Evolutionary conservation across 2,113 vertebrate species (phyloP).

Genomic region (Meleagris gallopavo): DNA sequence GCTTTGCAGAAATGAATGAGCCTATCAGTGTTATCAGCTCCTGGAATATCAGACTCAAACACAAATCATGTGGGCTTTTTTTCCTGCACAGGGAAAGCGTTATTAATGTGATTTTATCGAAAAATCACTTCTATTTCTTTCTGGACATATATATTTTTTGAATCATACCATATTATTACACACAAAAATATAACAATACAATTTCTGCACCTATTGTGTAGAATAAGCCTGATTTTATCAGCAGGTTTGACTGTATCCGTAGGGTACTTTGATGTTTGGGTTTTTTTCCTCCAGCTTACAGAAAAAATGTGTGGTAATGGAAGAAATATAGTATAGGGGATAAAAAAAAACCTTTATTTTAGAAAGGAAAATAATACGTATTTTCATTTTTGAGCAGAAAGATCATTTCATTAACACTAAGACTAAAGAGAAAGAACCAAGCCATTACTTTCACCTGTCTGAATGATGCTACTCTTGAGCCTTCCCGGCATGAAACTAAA

Average conservation of each 20-base stretch:
- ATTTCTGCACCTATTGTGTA: background rate
- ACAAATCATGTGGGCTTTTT: background rate
- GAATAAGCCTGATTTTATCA: slow-evolving; percentile 46
- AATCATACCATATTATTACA: slow-evolving; percentile 32
- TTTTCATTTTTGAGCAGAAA: background rate
- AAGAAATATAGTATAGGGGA: background rate
- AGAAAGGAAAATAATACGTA: background rate
- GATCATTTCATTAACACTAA: background rate
- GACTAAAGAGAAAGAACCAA: background rate
- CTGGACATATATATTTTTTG: slow-evolving; percentile 3
- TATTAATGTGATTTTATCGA: slow-evolving; percentile 63
- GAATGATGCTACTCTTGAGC: background rate
- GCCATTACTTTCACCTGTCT: background rate
- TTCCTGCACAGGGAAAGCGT: background rate
- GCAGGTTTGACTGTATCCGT: background rate
- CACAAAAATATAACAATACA: background rate
- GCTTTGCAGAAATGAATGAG: background rate
- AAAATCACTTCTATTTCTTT: slow-evolving; percentile 21
- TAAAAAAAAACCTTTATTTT: background rate
- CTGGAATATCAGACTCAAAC: slow-evolving; percentile 4
- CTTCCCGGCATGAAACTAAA: background rate
- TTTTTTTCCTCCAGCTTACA: background rate
- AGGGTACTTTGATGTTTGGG: background rate
- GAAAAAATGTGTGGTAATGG: background rate
- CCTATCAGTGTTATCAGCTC: slow-evolving; percentile 34